Base-by-base conservation (phyloP, 2,797 vertebrate genomes). In the Gallinago stenura region DNA sequence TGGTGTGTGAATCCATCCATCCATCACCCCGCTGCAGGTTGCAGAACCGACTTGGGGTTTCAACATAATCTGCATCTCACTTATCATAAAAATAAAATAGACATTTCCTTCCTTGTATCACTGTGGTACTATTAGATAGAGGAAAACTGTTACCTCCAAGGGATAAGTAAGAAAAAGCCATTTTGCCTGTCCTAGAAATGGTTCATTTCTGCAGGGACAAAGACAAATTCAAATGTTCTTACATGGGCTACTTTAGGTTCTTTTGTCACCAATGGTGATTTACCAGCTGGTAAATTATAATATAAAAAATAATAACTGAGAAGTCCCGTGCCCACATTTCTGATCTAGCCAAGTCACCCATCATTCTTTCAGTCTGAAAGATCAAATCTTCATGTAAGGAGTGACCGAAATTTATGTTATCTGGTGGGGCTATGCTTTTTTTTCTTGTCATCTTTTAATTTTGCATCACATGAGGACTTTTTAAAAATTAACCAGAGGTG, bases 11-110 rank as follows among this genome's bases (percentile, higher is more conserved):
- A 46, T 69, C 35, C 54, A 5, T 25, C 18, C 54, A 5, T 26
- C 19, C 24, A 11, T n/a, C 2, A 1, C 4, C 8, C 53, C 7
- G 2, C 25, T 76, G 54, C 0, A 0, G 13, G 7, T 21, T 64
- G 62, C 53, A 35, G 37, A 56, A 12, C 35, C 37, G 19, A 9
- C 12, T 76, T 54, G n/a, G 9, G 9, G 1, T 78, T 62, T 81
- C 80, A 62, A 46, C 31, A 5, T 12, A 26, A 3, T 33, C 21
- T 61, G 7, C 45, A 30, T 58, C 26, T 8, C 28, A 30, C 28
- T 7, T 33, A 8, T 14, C 6, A 0, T 61, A 21, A 79, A 54
- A 70, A 48, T 62, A 53, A 80, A 62, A 54, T 25, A 66, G n/a
- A 7, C 39, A 1, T 57, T 90, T 69, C 80, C 20, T 73, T 6